These are phyloP conservation scores for Agapornis canus DNA, from an alignment of 2,797 vertebrate genomes.

Conservation along the genomic window DNA sequence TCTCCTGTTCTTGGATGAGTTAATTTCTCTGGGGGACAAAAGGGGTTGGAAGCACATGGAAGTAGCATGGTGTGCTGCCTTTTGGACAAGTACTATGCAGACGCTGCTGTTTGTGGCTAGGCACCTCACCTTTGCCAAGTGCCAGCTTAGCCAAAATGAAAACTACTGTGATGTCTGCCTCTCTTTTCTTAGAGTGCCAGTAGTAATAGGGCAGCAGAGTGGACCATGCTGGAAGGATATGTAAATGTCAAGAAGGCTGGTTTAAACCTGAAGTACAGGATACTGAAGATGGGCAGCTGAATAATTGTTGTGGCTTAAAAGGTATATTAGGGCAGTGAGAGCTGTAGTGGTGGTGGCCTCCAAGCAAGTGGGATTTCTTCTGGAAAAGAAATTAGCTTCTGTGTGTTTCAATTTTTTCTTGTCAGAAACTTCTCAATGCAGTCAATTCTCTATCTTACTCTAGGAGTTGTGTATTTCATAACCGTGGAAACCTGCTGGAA, in stretches of 20 bases:
- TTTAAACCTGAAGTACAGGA: neutral
- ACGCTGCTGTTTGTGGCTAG: neutral
- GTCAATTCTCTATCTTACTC: neutral
- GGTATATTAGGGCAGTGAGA: neutral
- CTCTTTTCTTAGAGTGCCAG: neutral
- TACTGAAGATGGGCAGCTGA: neutral
- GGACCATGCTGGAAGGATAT: neutral
- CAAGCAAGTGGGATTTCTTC: neutral
- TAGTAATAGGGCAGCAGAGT: neutral
- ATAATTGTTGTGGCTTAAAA: neutral
- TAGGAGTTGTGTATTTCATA: neutral
- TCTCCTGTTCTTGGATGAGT: slow-evolving; percentile 27
- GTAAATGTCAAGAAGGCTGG: neutral
- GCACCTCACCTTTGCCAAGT: neutral
- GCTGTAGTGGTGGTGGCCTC: neutral
- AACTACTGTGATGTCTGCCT: neutral
- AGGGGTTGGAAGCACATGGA: neutral
- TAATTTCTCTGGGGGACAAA: neutral
- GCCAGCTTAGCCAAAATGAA: neutral
- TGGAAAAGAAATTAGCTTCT: neutral
- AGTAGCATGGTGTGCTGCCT: neutral
- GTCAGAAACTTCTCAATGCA: neutral
- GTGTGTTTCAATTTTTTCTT: neutral
- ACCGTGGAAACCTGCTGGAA: slow-evolving; percentile 18
- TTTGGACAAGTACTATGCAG: neutral